Evolutionary conservation across 1,140 invertebrate genomes (phyloP).

Genomic region (Epicauta chinensis): DNA sequence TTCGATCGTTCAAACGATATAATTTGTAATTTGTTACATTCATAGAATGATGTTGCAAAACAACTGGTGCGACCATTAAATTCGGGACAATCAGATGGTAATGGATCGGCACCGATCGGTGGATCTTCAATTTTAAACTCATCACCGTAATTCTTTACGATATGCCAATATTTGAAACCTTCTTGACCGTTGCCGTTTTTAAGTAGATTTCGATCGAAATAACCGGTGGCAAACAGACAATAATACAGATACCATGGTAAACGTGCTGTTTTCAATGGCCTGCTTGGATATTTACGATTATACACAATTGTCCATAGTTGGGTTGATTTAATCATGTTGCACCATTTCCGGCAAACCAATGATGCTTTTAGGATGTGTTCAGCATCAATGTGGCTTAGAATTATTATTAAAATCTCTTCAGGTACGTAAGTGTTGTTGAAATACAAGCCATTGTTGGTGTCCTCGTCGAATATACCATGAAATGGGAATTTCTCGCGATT

Average conservation of each 20-base stretch:
- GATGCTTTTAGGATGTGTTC: constrained; percentile 26
- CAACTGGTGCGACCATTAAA: constrained; percentile 34
- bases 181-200: constrained; percentile 41
- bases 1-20: constrained; percentile 14
- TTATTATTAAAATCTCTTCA: constrained; percentile 35
- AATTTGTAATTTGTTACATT: constrained; percentile 36
- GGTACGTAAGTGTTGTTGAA: constrained; percentile 32
- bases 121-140: constrained; percentile 36
- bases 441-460: constrained; percentile 32
- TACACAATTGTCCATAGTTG: constrained; percentile 31
- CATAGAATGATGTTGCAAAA: constrained; percentile 42
- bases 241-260: constrained; percentile 39
- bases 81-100: constrained; percentile 27
- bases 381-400: constrained; percentile 28
- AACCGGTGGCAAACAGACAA: constrained; percentile 29
- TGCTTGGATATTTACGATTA: constrained; percentile 16
- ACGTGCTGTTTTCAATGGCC: constrained; percentile 25
- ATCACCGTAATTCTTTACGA: constrained; percentile 37
- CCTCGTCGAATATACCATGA: constrained; percentile 12
- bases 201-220: constrained; percentile 38
- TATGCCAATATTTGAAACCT: constrained; percentile 37
- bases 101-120: constrained; percentile 30
- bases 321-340: constrained; percentile 32
- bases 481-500: constrained; percentile 26
- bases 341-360: constrained; percentile 39